phyloP scores from a whole-genome alignment of 2,113 vertebrate species.

The Gasterosteus nipponicus region DNA sequence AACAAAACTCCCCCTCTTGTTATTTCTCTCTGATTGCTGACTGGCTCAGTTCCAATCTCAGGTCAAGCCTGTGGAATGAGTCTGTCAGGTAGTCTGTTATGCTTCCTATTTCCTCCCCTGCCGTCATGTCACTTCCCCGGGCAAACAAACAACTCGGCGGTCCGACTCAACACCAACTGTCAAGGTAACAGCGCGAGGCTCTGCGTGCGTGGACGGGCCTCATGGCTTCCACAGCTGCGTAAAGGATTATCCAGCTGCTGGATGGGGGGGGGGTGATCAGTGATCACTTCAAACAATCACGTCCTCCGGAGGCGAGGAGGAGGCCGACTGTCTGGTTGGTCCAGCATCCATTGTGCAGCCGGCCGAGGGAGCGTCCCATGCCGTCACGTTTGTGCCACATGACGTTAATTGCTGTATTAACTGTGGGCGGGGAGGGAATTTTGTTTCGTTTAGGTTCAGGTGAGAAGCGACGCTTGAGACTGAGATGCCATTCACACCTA shows the following conservation, averaged over 20 bases:
- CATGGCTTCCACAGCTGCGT: constrained; percentile 75
- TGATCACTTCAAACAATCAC: constrained; percentile 68
- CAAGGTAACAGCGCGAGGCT: constrained; percentile 53
- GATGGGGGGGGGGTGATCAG: constrained; percentile 46
- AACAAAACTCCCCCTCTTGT: constrained; percentile 75
- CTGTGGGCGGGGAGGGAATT: constrained; percentile 66
- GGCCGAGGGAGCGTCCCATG: constrained; percentile 42
- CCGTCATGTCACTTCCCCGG: constrained; percentile 78
- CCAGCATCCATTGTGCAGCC: constrained; percentile 59
- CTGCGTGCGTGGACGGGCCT: constrained; percentile 35
- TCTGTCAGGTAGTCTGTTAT: constrained; percentile 79
- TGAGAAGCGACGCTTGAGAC: constrained; percentile 43
- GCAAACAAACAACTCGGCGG: constrained; percentile 79
- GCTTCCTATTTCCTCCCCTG: constrained; percentile 83
- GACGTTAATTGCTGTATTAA: constrained; percentile 42
- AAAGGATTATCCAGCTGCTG: constrained; percentile 76
- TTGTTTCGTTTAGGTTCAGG: constrained; percentile 59
- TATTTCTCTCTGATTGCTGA: constrained; percentile 79
- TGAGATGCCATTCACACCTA: constrained; percentile 29
- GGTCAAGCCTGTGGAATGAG: constrained; percentile 73
- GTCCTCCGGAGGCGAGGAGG: constrained; percentile 66
- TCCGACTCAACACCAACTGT: constrained; percentile 53
- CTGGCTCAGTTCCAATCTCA: constrained; percentile 78
- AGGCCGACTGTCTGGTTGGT: constrained; percentile 72
- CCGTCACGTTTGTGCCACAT: constrained; percentile 48